phyloP scores from a whole-genome alignment of 2,113 vertebrate species.

The Phyllopteryx taeniolatus region DNA sequence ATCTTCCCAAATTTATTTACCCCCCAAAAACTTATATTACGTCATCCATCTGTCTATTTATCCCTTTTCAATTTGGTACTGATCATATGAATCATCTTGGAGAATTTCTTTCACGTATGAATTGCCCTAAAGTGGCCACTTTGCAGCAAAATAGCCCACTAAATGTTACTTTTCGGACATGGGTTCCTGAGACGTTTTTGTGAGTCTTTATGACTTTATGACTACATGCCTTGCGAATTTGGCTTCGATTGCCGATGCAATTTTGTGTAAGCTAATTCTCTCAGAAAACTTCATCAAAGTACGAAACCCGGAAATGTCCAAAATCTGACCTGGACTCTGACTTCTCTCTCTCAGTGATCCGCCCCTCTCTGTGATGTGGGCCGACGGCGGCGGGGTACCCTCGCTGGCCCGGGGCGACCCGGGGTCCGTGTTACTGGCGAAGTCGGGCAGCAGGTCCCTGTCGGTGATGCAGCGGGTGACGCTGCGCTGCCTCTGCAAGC shows the following conservation, averaged over 20 bases:
- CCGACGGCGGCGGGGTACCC: conserved; percentile 40
- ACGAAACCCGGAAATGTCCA: not conserved
- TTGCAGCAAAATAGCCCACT: not conserved
- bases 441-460: conserved; percentile 63
- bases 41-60: not conserved
- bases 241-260: not conserved
- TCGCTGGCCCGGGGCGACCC: conserved; percentile 55
- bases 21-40: not conserved
- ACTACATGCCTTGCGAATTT: not conserved
- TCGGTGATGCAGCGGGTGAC: conserved; percentile 69
- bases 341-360: conserved; percentile 57
- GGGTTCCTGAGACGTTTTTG: not conserved
- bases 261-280: not conserved
- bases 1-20: not conserved
- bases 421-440: conserved; percentile 59
- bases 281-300: too few species aligned
- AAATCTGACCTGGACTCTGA: conserved; percentile 44
- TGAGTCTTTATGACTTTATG: not conserved
- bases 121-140: not conserved
- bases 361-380: conserved; percentile 44
- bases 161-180: not conserved
- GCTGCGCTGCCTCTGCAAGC: conserved; percentile 64
- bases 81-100: not conserved
- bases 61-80: not conserved
- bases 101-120: not conserved